A percentile compares a stretch with the other conserved stretches of the same genome.
Conservation (phyloP, 2,113 vertebrate species). For the Eurystomus gularis region DNA sequence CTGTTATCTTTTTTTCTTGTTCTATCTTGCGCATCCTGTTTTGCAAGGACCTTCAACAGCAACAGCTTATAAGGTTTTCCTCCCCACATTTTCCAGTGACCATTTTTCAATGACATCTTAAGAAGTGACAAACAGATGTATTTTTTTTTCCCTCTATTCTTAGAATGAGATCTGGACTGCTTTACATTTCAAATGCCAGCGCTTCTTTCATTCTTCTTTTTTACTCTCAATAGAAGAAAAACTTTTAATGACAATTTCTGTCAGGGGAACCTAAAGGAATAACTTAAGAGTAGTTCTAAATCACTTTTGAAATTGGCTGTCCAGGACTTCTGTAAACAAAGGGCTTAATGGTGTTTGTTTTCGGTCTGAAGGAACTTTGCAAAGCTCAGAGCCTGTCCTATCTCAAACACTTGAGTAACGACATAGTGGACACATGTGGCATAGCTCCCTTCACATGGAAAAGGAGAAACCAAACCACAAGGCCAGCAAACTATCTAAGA, state of each 20-base stretch:
- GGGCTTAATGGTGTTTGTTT: neutral
- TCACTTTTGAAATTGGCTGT: neutral
- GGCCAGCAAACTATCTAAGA: neutral
- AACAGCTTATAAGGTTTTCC: neutral
- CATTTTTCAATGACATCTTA: neutral
- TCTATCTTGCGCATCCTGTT: neutral
- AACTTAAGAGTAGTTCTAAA: neutral
- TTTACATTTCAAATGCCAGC: neutral
- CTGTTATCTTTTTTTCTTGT: neutral
- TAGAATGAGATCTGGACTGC: neutral
- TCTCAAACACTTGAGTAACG: neutral
- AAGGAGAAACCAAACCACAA: neutral
- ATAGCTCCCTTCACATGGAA: neutral
- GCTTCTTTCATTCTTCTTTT: neutral
- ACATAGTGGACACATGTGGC: neutral
- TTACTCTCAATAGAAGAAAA: neutral
- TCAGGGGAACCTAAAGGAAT: neutral
- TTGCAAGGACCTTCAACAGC: neutral
- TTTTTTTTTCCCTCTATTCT: neutral
- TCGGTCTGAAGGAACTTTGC: neutral
- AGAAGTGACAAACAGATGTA: neutral
- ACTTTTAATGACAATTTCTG: neutral
- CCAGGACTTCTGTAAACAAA: neutral
- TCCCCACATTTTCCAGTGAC: neutral
- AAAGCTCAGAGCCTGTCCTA: neutral